Base-by-base conservation (phyloP, 2,113 vertebrate genomes). In the Aspidoscelis tigris region DNA sequence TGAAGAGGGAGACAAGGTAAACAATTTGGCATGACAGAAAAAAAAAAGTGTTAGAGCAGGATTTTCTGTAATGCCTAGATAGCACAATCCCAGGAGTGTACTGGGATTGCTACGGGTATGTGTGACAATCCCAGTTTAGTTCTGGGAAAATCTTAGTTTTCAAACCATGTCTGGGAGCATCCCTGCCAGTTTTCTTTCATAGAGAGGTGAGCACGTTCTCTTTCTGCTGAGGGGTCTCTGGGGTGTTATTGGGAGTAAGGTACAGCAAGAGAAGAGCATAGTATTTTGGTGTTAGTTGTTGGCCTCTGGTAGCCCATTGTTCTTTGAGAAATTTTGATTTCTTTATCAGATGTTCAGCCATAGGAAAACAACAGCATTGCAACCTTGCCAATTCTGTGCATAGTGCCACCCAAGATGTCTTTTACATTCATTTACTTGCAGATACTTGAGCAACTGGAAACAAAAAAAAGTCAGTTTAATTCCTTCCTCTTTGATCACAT, bases 391-490 rank as follows among this genome's bases (percentile, higher is more conserved):
- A 82, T 12, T 1, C 2, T 58, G 7, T 50, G 11, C 16, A 22
- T 22, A 4, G 33, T 33, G 33, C 53, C 26, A 76, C 5, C 24
- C 65, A 69, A 8, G 53, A 33, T 83, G 58, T 39, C 24, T 39
- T 86, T 82, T 26, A 5, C 14, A 44, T 26, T 6, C 18, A 65
- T 78, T 78, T 81, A 33, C 39, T 76, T 10, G 9, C 2, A 1
- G 3, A 77, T 69, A 47, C 71, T 12, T 7, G 76, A 88, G 86
- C 58, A 61, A 18, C 58, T 44, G 1, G 16, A 82, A 86, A 88
- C 65, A 43, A 14, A 84, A 82, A 82, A 87, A 12, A 1, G 81
- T 7, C 41, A 18, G 2, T 77, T 84, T 22, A 76, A 84, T 82
- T 75, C 58, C 41, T 44, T 58, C 22, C 65, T 58, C 43, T 26